phyloP scores from a whole-genome alignment of 2,113 vertebrate genomes.

The Spea multiplicata region DNA sequence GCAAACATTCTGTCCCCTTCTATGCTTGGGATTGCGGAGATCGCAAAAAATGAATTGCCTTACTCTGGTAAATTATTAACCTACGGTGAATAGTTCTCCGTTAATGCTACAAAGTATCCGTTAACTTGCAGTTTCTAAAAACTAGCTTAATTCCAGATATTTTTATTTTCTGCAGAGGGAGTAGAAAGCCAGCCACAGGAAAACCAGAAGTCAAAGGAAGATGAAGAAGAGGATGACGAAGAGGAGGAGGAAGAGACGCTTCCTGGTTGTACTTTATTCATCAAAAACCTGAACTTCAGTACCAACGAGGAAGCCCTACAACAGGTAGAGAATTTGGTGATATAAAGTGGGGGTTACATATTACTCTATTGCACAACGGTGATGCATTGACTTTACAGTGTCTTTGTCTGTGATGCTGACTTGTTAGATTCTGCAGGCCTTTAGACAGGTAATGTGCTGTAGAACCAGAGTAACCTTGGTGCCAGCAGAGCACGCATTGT shows the following conservation, averaged over 20 bases:
- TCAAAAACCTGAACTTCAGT: constrained; percentile 91
- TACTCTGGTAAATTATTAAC: no score
- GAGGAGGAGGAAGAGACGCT: constrained; percentile 76
- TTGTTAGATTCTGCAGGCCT: no score
- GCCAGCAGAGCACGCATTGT: no score
- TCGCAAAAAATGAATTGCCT: no score
- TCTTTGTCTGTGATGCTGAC: no score
- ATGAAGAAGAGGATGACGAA: constrained; percentile 59
- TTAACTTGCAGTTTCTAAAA: no score
- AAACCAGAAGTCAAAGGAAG: constrained; percentile 19
- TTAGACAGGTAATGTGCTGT: no score
- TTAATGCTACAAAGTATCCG: no score
- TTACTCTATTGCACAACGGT: neutral
- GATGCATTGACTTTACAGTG: neutral
- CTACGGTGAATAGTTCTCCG: no score
- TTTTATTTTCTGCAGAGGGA: constrained; percentile 15
- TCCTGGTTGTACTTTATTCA: constrained; percentile 88
- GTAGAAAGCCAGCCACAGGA: constrained; percentile 19
- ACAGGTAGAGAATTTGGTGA: constrained; percentile 57
- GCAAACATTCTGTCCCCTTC: no score
- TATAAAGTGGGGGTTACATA: neutral
- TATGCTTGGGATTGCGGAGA: constrained; percentile 27
- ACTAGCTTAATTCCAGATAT: no score
- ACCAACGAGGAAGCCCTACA: constrained; percentile 82
- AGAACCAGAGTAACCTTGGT: no score